phyloP scores from a whole-genome alignment of 2,888 invertebrate species.

The Margaritifera margaritifera region DNA sequence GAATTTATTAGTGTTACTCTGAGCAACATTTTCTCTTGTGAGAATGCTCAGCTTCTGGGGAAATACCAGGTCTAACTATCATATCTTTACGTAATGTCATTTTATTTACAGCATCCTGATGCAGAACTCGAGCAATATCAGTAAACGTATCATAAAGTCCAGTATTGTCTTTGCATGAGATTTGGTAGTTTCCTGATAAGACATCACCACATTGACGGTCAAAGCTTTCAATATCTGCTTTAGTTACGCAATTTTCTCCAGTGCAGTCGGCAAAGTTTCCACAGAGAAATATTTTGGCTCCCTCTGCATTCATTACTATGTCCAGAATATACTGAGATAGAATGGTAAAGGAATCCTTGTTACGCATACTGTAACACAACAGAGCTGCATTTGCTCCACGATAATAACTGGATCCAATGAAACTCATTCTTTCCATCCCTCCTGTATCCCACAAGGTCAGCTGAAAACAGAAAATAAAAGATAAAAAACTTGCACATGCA shows the following conservation, averaged over 20 bases:
- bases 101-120: conserved; percentile 51
- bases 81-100: conserved; percentile 60
- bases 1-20: conserved; percentile 12
- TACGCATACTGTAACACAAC: conserved; percentile 91
- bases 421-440: conserved; percentile 96
- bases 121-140: conserved; percentile 81
- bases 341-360: conserved; percentile 92
- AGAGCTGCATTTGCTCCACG: conserved; percentile 96
- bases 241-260: conserved; percentile 82
- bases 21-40: conserved; percentile 55
- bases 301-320: conserved; percentile 87
- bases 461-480: conserved; percentile 75
- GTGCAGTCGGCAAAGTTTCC: conserved; percentile 92
- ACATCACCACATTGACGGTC: conserved; percentile 90
- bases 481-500: background rate
- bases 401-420: conserved; percentile 95
- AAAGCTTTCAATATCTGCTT: conserved; percentile 90
- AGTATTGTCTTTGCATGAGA: conserved; percentile 89
- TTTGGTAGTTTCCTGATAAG: conserved; percentile 89
- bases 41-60: conserved; percentile 40
- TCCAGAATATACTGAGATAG: conserved; percentile 93
- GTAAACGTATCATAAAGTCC: conserved; percentile 92
- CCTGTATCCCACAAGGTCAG: conserved; percentile 97
- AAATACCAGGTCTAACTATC: conserved; percentile 54
- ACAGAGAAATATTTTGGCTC: conserved; percentile 94